Evolutionary conservation across 2,113 vertebrate species (phyloP).

Genomic region (Chroicocephalus ridibundus): DNA sequence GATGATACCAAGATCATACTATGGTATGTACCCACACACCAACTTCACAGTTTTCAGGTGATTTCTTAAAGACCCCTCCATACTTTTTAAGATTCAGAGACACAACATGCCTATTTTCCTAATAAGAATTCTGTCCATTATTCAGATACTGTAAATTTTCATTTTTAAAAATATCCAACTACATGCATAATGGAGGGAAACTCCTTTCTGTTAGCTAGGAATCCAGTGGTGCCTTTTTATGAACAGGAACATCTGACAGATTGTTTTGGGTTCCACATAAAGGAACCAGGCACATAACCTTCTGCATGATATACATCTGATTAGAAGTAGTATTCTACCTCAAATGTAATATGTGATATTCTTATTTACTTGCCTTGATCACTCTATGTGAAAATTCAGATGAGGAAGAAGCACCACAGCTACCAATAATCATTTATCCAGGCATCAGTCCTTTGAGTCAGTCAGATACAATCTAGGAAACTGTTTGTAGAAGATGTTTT

Average conservation of each 20-base stretch:
- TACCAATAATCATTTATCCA: background rate
- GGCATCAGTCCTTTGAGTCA: background rate
- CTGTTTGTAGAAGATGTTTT: background rate
- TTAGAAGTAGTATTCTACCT: background rate
- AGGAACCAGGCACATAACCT: background rate
- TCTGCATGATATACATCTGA: background rate
- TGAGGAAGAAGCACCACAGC: background rate
- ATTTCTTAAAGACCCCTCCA: background rate
- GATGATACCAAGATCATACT: background rate
- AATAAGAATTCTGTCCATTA: background rate
- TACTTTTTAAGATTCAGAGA: background rate
- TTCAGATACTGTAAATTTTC: background rate
- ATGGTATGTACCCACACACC: too few relatives aligned
- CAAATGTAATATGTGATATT: background rate
- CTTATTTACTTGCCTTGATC: background rate
- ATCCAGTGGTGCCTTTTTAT: background rate
- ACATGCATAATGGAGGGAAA: background rate
- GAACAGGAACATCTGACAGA: background rate
- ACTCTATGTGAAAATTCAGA: background rate
- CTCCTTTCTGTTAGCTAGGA: background rate
- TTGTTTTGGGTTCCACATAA: background rate
- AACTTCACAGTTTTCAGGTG: background rate
- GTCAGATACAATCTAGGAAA: background rate
- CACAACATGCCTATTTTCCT: background rate
- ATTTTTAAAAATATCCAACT: background rate